Evolutionary conservation across 37 sponge, comb jelly and placozoan species (phyloP).

Genomic region (Eunapius fragilis): DNA sequence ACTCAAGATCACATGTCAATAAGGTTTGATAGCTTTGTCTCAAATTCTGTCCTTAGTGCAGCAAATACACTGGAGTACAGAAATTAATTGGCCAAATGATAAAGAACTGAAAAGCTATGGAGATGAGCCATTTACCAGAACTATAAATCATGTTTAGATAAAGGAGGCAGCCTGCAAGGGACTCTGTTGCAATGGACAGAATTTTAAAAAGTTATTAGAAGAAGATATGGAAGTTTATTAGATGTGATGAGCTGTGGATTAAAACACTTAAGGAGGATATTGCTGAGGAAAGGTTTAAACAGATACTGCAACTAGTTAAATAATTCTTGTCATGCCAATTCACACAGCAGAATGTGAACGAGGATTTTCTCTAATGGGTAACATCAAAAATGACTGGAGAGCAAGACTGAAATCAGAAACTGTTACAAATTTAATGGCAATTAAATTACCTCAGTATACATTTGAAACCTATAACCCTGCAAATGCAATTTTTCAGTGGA

Average conservation of each 20-base stretch:
- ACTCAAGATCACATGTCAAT: background rate
- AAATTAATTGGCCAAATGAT: too few relatives aligned
- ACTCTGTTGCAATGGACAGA: background rate
- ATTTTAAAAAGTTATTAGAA: background rate
- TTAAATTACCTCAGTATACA: background rate
- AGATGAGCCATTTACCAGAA: background rate
- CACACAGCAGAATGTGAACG: background rate
- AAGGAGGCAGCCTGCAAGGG: background rate
- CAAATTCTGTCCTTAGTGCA: background rate
- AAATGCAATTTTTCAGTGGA: background rate
- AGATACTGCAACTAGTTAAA: background rate
- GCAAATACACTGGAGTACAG: background rate
- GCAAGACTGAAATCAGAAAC: background rate
- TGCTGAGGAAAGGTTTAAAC: background rate
- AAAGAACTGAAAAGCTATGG: too few relatives aligned
- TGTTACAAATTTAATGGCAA: background rate
- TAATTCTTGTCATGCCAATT: background rate
- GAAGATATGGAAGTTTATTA: background rate
- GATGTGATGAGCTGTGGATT: background rate
- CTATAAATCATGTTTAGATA: background rate
- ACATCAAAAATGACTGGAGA: background rate
- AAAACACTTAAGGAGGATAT: background rate
- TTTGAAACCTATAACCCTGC: background rate
- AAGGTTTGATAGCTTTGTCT: background rate
- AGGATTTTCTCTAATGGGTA: background rate